phyloP scores from a whole-genome alignment of 2,888 invertebrate genomes.

The Iphiclides podalirius region DNA sequence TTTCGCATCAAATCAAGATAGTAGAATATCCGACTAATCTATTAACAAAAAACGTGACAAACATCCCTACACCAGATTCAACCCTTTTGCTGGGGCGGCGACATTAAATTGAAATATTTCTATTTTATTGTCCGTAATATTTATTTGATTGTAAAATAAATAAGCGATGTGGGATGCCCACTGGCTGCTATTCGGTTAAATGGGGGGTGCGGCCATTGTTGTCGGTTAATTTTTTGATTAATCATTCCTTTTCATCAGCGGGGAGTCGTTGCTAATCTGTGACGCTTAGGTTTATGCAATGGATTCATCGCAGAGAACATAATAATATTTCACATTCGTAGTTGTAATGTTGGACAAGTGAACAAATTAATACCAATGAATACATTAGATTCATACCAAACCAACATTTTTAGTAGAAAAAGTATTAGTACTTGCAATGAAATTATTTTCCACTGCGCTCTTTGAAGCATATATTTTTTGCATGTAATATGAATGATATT shows the following conservation, averaged over 20 bases:
- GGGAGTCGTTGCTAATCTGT: slow-evolving; percentile 60
- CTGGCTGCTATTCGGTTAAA: slow-evolving; percentile 66
- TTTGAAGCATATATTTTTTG: too few relatives aligned
- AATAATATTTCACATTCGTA: slow-evolving; percentile 23
- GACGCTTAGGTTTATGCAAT: slow-evolving; percentile 51
- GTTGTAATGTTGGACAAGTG: too few relatives aligned
- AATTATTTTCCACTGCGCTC: too few relatives aligned
- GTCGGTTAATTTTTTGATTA: slow-evolving; percentile 80
- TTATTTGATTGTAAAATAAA: slow-evolving; percentile 80
- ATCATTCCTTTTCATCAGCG: slow-evolving; percentile 57
- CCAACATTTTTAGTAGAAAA: too few relatives aligned
- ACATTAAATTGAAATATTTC: slow-evolving; percentile 78
- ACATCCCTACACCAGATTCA: slow-evolving; percentile 51
- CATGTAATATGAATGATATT: too few relatives aligned
- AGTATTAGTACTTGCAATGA: too few relatives aligned
- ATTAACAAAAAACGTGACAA: slow-evolving; percentile 53
- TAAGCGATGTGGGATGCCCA: slow-evolving; percentile 74
- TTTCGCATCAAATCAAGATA: slow-evolving; percentile 76
- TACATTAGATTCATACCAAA: too few relatives aligned
- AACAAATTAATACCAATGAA: too few relatives aligned
- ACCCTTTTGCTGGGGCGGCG: slow-evolving; percentile 70
- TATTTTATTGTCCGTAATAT: slow-evolving; percentile 78
- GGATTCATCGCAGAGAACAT: slow-evolving; percentile 26
- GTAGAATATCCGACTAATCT: slow-evolving; percentile 52
- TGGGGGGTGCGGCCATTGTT: slow-evolving; percentile 69